Evolutionary conservation across 2,888 invertebrate genomes (phyloP), one percentile per base, ranked within the genome.

Genomic region (Pterobdella sp.): DNA sequence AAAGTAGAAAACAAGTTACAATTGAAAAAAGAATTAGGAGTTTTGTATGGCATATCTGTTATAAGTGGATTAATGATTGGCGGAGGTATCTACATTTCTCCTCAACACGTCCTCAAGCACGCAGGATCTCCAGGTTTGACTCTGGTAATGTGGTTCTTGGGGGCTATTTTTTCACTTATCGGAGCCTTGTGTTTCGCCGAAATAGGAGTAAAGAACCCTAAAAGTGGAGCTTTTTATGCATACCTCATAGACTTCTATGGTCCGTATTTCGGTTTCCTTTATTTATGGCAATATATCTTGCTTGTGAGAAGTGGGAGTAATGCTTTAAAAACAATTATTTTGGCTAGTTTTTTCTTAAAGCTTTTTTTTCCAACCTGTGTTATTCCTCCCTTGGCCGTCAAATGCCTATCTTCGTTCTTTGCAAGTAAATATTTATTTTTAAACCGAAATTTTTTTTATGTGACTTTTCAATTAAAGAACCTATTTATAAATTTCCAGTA

Each of bases 131-230:
- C 87, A 18, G 81, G 82, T 7, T 79, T 92, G 84, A 91, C 93
- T 0, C 86, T 94, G 69, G 88, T 93, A 70, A 89, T 95, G 74
- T 95, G 95, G 95, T 87, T 91, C 36, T 85, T 91, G 66, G 93
- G 92, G 0, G 95, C 95, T 29, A 81, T 91, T 52, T 87, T 81
- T 73, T 93, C 79, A 18, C 78, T 90, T 71, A 84, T 93, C 73
- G 94, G 94, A 22, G 93, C 93, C 0, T 87, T 93, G 14, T 93
- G 92, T 82, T 93, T 91, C 82, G 93, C 93, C 1, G 94, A 94
- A 84, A 86, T 94, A 73, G 94, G 94, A 2, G 63, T 93, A 0
- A 90, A 90, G 52, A 91, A 94, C 77, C 90, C 90, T 0, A 80
- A 91, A 68, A 81, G 82, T 1, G 83, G 83, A 0, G 83, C 82